Evolutionary conservation across 2,113 vertebrate genomes (phyloP), one percentile per base, ranked within the genome.

Genomic region (Chloropsis hardwickii): DNA sequence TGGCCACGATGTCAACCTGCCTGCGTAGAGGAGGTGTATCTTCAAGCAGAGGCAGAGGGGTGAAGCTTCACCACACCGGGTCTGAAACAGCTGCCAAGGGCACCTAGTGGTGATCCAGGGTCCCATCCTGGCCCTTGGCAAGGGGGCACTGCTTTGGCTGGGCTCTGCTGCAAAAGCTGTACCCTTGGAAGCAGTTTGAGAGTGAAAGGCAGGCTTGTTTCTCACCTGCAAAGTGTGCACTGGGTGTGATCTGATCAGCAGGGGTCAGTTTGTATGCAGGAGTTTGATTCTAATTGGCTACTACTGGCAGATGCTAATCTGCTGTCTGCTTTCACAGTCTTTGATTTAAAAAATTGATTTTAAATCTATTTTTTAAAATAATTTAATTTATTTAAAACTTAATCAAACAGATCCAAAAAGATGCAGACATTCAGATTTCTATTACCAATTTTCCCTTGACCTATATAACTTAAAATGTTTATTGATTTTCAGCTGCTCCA

Each of bases 11-110:
- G 33, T 29, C 40, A n/a, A 7, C 25, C 37, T 73, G 5, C 11
- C 22, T 11, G 6, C 27, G 27, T 17, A 21, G 35, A 27, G 33
- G 33, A 47, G 17, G 5, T 0, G 1, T 17, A 28, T 14, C 10
- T 39, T 18, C 3, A 3, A 18, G 33, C 8, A 1, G 4, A 28
- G 23, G 14, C 21, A 37, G 47, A 1, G 1, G 47, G 16, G 2
- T 24, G 35, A 10, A 61, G 31, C 61, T 12, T 7, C 27, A 70
- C 14, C 1, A 0, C 1, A 1, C 27, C 0, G 0, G 35, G 35
- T 16, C 44, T 45, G 33, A 42, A 16, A 42, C 6, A 42, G 14
- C 35, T 64, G 22, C 29, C 0, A 2, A 16, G 44, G 48, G 14
- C 22, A 31, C 37, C 8, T 5, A 3, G 3, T 16, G 35, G 54